Base-by-base conservation (phyloP, 2,797 vertebrate genomes). In the Thunnus albacares region DNA sequence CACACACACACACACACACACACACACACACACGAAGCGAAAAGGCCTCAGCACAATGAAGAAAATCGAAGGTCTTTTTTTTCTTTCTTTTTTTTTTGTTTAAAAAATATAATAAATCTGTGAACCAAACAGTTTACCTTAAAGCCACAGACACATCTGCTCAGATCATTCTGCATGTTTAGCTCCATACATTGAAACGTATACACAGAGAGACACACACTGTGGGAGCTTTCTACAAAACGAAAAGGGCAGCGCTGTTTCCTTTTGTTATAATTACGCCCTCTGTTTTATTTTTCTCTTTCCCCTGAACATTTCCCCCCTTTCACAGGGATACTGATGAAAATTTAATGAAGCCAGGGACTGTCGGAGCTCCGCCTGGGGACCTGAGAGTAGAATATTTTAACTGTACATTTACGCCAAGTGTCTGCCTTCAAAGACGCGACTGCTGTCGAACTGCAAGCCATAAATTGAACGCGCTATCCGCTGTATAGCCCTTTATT, bases 361-460 rank as follows among this genome's bases (percentile, higher is more conserved):
- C 96, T 95, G 96, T 96, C 95, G 94, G 96, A 96, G 96, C 97
- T 96, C 96, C 94, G 97, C 96, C 97, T 97, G 96, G 98, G 98
- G 98, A 98, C 95, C 75, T 45, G 87, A 92, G 96, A 95, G 95
- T 96, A 95, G 98, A 98, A 99, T 98, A 98, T 98, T 98, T 98
- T 98, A 99, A 98, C 98, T 98, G 97, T 98, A 98, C 97, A 97
- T 97, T 98, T 97, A 98, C 97, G 97, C 96, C 97, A 96, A 97
- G 96, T 96, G 97, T 97, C 97, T 97, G 96, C 95, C 96, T 98
- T 97, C 96, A 98, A 98, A 98, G 96, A 97, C 96, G 96, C 96
- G 95, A 95, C 96, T 96, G 96, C 97, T 96, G 96, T 96, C 92
- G 96, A 96, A 96, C 95, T 95, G 96, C 91, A 93, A 94, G 95